A percentile compares a stretch with the other conserved stretches of the same genome.
phyloP scores from a whole-genome alignment of 2,888 invertebrate species.

The Ormyrus labotus region DNA sequence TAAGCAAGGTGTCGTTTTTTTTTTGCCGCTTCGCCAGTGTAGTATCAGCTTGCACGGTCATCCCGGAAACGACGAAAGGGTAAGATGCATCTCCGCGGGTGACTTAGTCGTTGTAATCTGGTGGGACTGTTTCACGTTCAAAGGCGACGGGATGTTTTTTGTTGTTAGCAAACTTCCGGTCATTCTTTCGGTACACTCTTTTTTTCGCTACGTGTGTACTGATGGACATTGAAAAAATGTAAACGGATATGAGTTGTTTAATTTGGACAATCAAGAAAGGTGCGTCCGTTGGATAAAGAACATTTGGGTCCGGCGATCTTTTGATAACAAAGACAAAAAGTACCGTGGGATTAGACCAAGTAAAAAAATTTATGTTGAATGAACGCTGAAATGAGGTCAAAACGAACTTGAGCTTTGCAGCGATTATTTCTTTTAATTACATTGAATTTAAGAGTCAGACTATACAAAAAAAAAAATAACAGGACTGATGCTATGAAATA shows the following conservation, averaged over 20 bases:
- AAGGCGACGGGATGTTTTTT: conserved; percentile 10
- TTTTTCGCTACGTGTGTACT: not conserved
- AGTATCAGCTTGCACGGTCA: conserved; percentile 1
- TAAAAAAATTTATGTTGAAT: conserved; percentile 31
- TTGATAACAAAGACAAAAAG: conserved; percentile 12
- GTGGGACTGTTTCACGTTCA: conserved; percentile 37
- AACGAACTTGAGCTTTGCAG: not conserved
- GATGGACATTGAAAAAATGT: conserved; percentile 20
- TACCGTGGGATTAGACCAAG: not conserved
- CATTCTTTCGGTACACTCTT: conserved; percentile 5
- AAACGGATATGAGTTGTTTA: conserved; percentile 35
- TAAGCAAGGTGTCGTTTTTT: no score
- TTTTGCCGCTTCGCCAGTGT: no score
- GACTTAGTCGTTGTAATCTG: not conserved
- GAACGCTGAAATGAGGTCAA: not conserved
- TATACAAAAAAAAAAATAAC: no score
- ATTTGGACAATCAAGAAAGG: conserved; percentile 10
- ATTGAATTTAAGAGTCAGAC: no score
- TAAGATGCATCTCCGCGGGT: not conserved
- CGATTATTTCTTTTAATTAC: no score
- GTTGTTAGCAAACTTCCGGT: conserved; percentile 26
- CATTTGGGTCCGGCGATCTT: conserved; percentile 10
- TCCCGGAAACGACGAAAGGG: conserved; percentile 15
- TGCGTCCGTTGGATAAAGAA: not conserved
- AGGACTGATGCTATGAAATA: no score